Evolutionary conservation across 2,888 invertebrate genomes (phyloP).

Genomic region (Heliconius erato): DNA sequence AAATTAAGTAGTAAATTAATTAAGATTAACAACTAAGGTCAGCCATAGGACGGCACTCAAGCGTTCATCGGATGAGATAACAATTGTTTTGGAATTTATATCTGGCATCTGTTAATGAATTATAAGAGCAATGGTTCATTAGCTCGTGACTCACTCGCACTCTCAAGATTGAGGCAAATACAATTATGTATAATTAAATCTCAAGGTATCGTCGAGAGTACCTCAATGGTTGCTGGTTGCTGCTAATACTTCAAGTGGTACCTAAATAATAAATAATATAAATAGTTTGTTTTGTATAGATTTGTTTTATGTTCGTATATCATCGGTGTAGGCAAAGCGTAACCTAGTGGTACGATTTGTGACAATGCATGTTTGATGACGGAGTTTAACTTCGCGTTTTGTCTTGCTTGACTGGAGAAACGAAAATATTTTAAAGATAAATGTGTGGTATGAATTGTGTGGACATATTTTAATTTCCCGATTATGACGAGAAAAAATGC

Average conservation of each 20-base stretch:
- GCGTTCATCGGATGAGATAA: slow-evolving; percentile 43
- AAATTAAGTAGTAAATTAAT: background rate
- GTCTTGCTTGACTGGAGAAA: background rate
- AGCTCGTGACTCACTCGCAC: slow-evolving; percentile 36
- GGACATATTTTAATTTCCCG: no score
- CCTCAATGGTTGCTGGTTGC: background rate
- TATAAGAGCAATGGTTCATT: slow-evolving; percentile 40
- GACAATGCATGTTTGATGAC: background rate
- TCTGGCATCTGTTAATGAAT: slow-evolving; percentile 38
- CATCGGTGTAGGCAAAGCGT: no score
- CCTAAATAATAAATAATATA: background rate
- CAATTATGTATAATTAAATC: slow-evolving; percentile 21
- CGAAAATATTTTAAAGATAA: no score
- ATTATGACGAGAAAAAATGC: no score
- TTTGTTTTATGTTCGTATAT: no score
- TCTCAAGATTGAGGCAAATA: slow-evolving; percentile 18
- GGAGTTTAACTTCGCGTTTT: background rate
- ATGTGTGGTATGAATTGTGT: no score
- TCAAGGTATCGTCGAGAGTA: slow-evolving; percentile 5
- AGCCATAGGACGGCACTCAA: slow-evolving; percentile 35
- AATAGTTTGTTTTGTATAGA: no score
- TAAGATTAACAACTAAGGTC: slow-evolving; percentile 29
- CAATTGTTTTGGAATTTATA: slow-evolving; percentile 42
- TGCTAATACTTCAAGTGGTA: background rate
- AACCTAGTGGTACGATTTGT: background rate